Conservation (phyloP, 2,888 invertebrate genomes). For the Oscheius onirici region DNA sequence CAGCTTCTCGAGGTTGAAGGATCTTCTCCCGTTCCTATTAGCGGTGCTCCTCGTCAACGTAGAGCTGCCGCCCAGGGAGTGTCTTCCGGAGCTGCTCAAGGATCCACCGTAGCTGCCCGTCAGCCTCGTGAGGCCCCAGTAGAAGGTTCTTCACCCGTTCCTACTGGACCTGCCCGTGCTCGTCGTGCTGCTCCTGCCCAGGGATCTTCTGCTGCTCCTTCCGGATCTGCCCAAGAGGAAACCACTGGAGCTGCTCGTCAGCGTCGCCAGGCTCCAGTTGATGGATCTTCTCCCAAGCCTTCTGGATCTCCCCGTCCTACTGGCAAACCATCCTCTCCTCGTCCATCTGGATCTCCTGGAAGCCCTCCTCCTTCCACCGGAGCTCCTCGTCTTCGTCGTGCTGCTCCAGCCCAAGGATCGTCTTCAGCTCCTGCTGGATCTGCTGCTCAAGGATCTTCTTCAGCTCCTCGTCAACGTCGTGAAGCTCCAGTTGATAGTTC, state of each 20-base stretch:
- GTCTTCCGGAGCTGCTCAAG: not conserved
- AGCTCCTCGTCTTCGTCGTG: no score
- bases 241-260: constrained; percentile 16
- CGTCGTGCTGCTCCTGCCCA: not conserved
- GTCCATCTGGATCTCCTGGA: no score
- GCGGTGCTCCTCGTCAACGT: constrained; percentile 8
- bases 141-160: not conserved
- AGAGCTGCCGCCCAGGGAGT: not conserved
- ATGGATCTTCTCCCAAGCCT: not conserved
- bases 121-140: not conserved
- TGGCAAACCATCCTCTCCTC: no score
- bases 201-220: not conserved
- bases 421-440: no score
- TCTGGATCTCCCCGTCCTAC: not conserved
- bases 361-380: no score
- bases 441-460: no score
- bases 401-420: no score
- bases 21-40: not conserved
- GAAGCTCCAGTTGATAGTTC: no score
- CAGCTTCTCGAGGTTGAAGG: not conserved
- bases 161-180: not conserved
- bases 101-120: not conserved
- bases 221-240: not conserved
- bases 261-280: not conserved
- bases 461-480: no score